phyloP scores from a whole-genome alignment of 2,113 vertebrate genomes.

The Stigmatopora nigra region DNA sequence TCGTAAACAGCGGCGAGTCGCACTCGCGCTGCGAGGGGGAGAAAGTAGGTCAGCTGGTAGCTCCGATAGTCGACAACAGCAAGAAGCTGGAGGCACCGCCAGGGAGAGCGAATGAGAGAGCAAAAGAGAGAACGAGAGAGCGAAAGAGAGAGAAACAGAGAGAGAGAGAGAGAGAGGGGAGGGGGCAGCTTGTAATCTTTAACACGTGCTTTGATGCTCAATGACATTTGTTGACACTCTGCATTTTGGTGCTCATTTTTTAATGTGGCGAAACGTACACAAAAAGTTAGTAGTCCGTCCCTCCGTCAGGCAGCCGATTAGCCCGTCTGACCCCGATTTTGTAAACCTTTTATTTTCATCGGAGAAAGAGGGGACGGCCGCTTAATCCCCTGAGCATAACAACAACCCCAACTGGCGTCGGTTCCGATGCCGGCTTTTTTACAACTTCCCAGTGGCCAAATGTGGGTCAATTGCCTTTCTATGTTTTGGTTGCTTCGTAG shows the following conservation, averaged over 20 bases:
- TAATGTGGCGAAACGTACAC: too few species aligned
- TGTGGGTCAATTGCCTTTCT: constrained; percentile 48
- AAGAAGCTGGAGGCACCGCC: constrained; percentile 42
- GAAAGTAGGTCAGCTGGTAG: constrained; percentile 79
- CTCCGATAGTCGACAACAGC: constrained; percentile 60
- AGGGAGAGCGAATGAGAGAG: too few species aligned
- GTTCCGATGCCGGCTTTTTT: constrained; percentile 24
- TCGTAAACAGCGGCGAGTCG: constrained; percentile 68
- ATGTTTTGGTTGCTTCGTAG: constrained; percentile 22
- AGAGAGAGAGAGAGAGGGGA: background rate
- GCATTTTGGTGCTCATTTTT: background rate
- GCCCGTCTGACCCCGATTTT: constrained; percentile 34
- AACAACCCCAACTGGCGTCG: constrained; percentile 25
- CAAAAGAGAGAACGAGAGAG: too few species aligned
- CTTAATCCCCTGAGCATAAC: constrained; percentile 14
- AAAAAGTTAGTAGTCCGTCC: constrained; percentile 12
- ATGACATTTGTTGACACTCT: constrained; percentile 2
- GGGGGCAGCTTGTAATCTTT: constrained; percentile 36
- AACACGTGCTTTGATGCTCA: constrained; percentile 43
- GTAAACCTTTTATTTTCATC: constrained; percentile 23
- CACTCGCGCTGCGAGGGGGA: constrained; percentile 48
- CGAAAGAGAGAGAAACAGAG: too few species aligned
- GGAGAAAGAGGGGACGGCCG: background rate
- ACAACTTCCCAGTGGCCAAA: constrained; percentile 53
- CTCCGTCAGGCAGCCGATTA: constrained; percentile 28